A percentile compares a stretch with the other conserved stretches of the same genome.
Evolutionary conservation across 2,888 invertebrate species (phyloP).

Genomic region (Coleophora deauratella): DNA sequence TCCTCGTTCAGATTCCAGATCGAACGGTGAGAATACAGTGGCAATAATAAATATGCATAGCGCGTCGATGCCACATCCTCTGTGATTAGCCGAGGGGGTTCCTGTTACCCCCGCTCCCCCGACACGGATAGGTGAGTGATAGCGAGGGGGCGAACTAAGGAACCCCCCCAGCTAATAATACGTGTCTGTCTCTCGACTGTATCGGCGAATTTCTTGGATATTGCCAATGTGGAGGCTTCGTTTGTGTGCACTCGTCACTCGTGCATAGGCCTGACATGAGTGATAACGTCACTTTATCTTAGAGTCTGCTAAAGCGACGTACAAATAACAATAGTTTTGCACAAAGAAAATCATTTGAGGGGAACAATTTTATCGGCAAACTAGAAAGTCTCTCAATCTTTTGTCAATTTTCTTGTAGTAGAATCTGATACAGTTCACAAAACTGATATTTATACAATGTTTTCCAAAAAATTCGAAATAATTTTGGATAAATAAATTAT

Average conservation of each 20-base stretch:
- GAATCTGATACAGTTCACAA: too few species aligned
- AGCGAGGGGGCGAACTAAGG: constrained; percentile 61
- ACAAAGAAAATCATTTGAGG: too few species aligned
- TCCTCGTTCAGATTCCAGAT: constrained; percentile 49
- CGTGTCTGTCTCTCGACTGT: constrained; percentile 60
- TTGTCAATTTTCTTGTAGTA: too few species aligned
- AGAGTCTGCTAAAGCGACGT: too few species aligned
- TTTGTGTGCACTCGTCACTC: constrained; percentile 59
- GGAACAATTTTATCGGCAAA: too few species aligned
- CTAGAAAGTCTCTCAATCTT: too few species aligned
- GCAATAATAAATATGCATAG: constrained; percentile 72
- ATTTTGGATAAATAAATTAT: too few species aligned
- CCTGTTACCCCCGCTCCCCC: constrained; percentile 47
- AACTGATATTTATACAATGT: too few species aligned
- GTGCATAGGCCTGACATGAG: constrained; percentile 37
- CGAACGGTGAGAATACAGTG: constrained; percentile 63
- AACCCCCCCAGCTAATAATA: constrained; percentile 67
- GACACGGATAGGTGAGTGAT: constrained; percentile 71
- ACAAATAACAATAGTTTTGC: too few species aligned
- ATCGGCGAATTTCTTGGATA: constrained; percentile 66
- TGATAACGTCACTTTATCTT: constrained; percentile 10
- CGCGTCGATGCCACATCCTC: constrained; percentile 70
- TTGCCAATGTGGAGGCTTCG: constrained; percentile 66
- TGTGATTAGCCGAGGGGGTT: constrained; percentile 65
- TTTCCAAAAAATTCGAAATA: too few species aligned